Conservation (phyloP, 1,140 invertebrate species). For the Drosophila nannoptera region DNA sequence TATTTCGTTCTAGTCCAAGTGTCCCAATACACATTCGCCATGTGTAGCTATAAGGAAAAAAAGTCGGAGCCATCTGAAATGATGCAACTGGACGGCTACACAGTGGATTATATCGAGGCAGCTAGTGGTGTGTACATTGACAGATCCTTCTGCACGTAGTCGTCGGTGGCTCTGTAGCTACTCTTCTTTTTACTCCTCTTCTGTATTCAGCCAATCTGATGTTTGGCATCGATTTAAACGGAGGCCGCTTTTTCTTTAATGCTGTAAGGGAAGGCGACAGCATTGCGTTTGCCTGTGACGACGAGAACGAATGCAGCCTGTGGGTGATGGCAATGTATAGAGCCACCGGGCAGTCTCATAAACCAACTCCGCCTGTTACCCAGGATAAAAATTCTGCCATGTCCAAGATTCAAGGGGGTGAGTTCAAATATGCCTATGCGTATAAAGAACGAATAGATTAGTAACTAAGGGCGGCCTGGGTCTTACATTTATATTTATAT, state of each 20-base stretch:
- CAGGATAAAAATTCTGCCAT: constrained; percentile 92
- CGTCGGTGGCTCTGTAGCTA: no score
- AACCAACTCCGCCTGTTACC: constrained; percentile 95
- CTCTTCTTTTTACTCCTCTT: constrained; percentile 27
- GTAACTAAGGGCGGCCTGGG: no score
- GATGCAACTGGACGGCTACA: constrained; percentile 99
- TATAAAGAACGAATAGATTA: no score
- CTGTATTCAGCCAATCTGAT: constrained; percentile 88
- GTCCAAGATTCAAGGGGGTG: constrained; percentile 90
- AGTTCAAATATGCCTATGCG: constrained; percentile 1
- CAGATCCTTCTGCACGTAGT: background rate
- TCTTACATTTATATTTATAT: no score
- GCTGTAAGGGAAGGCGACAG: constrained; percentile 99
- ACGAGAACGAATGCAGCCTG: constrained; percentile 98
- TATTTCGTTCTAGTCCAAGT: constrained; percentile 99
- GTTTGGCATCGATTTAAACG: constrained; percentile 93
- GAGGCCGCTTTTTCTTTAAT: constrained; percentile 97
- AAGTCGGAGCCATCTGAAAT: constrained; percentile 99
- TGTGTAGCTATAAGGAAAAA: constrained; percentile 99
- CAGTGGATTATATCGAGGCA: constrained; percentile 98
- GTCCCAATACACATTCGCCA: constrained; percentile 99
- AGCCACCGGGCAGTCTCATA: constrained; percentile 99
- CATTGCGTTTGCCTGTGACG: constrained; percentile 97
- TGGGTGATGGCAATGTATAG: constrained; percentile 99
- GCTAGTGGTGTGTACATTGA: constrained; percentile 85